Conservation (phyloP, 2,797 vertebrate genomes). For the Catharus ustulatus region DNA sequence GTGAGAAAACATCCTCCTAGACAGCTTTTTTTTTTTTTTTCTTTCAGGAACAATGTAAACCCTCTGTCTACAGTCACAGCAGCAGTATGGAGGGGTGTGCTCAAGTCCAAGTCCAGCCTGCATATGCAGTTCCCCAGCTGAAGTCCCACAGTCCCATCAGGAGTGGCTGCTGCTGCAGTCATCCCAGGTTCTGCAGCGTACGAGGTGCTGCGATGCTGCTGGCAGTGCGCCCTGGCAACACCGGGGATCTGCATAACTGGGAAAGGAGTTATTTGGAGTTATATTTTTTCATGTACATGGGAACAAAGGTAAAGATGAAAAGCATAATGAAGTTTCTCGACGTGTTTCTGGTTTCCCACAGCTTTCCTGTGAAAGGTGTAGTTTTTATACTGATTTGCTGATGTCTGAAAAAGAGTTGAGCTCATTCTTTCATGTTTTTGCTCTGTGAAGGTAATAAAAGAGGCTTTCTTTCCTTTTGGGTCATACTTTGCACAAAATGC, state of each 20-base stretch:
- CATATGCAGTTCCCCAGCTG: neutral
- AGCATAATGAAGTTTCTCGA: neutral
- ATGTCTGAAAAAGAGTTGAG: conserved; percentile 2
- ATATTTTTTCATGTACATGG: accelerated
- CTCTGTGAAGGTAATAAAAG: conserved; percentile 8
- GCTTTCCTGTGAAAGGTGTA: neutral
- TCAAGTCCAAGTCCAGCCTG: neutral
- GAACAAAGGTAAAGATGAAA: conserved; percentile 21
- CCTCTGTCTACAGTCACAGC: neutral
- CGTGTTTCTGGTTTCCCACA: neutral
- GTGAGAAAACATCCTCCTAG: neutral
- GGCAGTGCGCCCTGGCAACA: neutral
- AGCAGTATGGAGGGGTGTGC: neutral
- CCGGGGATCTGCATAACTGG: neutral
- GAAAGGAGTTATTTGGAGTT: neutral
- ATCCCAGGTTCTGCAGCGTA: accelerated
- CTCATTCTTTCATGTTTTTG: conserved; percentile 44
- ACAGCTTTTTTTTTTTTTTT: neutral
- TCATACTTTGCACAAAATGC: neutral
- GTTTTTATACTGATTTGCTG: conserved; percentile 22
- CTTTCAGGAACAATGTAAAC: neutral
- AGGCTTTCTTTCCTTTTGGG: neutral
- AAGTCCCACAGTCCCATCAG: neutral
- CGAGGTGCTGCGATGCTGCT: accelerated
- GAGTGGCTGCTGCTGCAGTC: accelerated